phyloP scores from a whole-genome alignment of 2,888 invertebrate genomes.

The Podabrus alpinus region DNA sequence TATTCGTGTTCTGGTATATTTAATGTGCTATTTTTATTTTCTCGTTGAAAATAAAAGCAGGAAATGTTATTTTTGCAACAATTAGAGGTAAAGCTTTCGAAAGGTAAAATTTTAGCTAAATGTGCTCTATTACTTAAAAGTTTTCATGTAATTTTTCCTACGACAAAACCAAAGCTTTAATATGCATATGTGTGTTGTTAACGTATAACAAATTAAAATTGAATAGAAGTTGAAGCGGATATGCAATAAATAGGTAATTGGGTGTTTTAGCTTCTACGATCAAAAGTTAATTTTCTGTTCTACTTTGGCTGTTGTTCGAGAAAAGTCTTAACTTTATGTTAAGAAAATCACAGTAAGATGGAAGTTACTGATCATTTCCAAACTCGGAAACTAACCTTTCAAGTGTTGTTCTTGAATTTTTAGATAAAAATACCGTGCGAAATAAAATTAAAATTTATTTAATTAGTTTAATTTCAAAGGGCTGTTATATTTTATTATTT shows the following conservation, averaged over 20 bases:
- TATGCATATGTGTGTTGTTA: not conserved
- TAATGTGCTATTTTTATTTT: too few species aligned
- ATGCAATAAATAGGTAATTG: not conserved
- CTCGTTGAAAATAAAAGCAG: too few species aligned
- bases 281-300: not conserved
- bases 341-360: not conserved
- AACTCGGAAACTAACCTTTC: not conserved
- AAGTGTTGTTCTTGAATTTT: not conserved
- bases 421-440: not conserved
- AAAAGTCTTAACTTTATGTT: not conserved
- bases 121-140: not conserved
- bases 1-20: too few species aligned
- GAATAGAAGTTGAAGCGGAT: not conserved
- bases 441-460: not conserved
- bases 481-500: not conserved
- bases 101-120: too few species aligned
- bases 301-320: not conserved
- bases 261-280: not conserved
- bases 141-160: not conserved
- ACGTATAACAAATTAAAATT: not conserved
- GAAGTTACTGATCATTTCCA: not conserved
- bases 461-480: not conserved
- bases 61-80: too few species aligned
- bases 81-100: too few species aligned
- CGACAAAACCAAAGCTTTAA: not conserved